Conservation (phyloP, 2,888 invertebrate genomes). For the Acholoe squamosa region DNA sequence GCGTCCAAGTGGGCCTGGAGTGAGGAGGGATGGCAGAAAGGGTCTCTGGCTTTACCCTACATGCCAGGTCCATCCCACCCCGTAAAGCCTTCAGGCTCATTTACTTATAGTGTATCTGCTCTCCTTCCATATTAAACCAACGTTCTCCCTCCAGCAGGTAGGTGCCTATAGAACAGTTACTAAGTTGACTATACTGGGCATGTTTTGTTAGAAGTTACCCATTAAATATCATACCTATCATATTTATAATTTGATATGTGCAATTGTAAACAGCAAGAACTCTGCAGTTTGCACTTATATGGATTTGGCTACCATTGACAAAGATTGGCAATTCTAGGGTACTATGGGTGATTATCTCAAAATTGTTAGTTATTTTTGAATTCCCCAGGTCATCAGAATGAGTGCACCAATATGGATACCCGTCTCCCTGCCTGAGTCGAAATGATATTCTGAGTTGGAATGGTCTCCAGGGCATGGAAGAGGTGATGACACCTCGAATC, state of each 20-base stretch:
- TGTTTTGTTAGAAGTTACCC: not conserved
- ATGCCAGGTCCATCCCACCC: not conserved
- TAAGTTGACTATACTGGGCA: too few relatives aligned
- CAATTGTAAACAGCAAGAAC: not conserved
- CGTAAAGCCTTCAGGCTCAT: not conserved
- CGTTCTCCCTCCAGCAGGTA: not conserved
- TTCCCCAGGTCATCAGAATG: too few relatives aligned
- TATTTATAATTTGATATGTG: not conserved
- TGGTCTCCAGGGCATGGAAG: too few relatives aligned
- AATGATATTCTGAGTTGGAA: too few relatives aligned
- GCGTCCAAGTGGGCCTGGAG: not conserved
- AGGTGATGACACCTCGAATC: too few relatives aligned
- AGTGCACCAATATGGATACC: too few relatives aligned
- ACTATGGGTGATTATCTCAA: too few relatives aligned
- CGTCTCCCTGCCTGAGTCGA: too few relatives aligned
- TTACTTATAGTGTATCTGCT: too few relatives aligned
- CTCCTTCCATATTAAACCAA: not conserved
- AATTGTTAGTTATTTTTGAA: too few relatives aligned
- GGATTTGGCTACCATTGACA: not conserved
- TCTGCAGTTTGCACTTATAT: not conserved
- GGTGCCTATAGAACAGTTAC: not conserved
- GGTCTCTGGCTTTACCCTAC: not conserved
- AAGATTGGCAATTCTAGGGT: too few relatives aligned
- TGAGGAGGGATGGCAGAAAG: conserved; percentile 7
- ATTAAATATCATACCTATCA: not conserved